Base-by-base conservation (phyloP, 2,113 vertebrate species). In the Gobius niger region DNA sequence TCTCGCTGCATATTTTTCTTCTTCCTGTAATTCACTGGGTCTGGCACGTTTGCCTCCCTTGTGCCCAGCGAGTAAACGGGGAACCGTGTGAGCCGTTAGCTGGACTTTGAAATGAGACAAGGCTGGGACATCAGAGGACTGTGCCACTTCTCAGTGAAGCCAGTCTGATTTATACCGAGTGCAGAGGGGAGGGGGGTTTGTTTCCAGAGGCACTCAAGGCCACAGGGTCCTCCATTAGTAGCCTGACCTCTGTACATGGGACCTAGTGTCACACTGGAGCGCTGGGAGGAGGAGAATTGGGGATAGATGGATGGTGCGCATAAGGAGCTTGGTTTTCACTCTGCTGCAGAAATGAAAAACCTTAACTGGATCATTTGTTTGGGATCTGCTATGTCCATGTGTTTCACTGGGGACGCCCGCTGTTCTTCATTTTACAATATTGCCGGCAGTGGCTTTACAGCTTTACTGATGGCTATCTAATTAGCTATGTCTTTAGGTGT, bases 141-240 rank as follows among this genome's bases (percentile, higher is more conserved):
- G 76, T 82, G 80, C 73, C 80, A 82, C 79, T 34, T 82, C 78
- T 86, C 77, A 88, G 83, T 87, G 80, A 86, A 89, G 83, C 77
- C 70, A 69, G 72, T 70, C 82, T 93, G 93, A 94, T 93, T 94
- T 93, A 93, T 93, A 91, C 87, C 77, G 86, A 82, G 85, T 54
- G 69, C 44, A 71, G 83, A 83, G 79, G 82, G 75, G 77, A 61
- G 83, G 82, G 76, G 24, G 76, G 71, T 82, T 82, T 91, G 88
- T 91, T 92, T 91, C 90, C 81, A 83, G 78, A 90, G 87, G 84
- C 84, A 77, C 76, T 84, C 85, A 89, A 89, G 92, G 92, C 87
- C 90, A 91, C 52, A 68, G 89, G 92, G 91, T 91, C 87, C 80
- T 87, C 90, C 92, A 93, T 94, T 93, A 92, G 91, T 90, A 89